Base-by-base conservation (phyloP, 2,888 invertebrate species). In the Lasioglossum calceatum region DNA sequence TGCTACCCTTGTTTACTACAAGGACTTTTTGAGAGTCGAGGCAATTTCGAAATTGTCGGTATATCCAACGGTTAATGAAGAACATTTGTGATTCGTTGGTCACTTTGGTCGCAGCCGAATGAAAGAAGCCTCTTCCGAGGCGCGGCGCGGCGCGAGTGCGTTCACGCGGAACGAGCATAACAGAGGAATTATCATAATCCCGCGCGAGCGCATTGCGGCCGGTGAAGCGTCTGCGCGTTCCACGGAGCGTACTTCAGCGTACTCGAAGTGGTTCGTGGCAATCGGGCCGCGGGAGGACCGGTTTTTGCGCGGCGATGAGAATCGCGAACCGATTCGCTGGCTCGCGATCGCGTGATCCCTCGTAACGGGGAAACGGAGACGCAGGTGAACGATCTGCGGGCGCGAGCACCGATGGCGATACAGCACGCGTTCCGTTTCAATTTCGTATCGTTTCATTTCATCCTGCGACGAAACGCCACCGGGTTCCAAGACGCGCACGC, bases 261-360 rank as follows among this genome's bases (percentile, higher is more conserved):
- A 27, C 32, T 67, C 44, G 54, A 54, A 54, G 23, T 8, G 54
- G 54, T 54, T 23, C 54, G 54, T 23, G 54, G 54, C 54, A 54
- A 54, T 54, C 54, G 54, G 23, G 23, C 67, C 27, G 36, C 39
- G 36, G 71, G 54, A 78, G 76, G 72, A 87, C 87, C 86, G 86
- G 87, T 86, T 87, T 79, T 75, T 77, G 72, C 72, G 72, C 36
- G 19, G 36, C 36, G 79, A 42, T 74, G 75, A 77, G 74, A 79
- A 75, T 61, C 64, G 61, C 42, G 44, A 81, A 70, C 61, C 36
- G 80, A 85, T 84, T 85, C 79, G 84, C 27, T 50, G 39, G 64
- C 47, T 73, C n/a, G 73, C 42, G 79, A 85, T 84, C 84, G 81
- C 86, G 77, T 78, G 86, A 86, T 86, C 54, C 67, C 39, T 75